A percentile compares a stretch with the other conserved stretches of the same genome.
These are phyloP conservation scores for Pachydiplax longipennis DNA, from an alignment of 2,888 invertebrate genomes.

Conservation along the genomic window DNA sequence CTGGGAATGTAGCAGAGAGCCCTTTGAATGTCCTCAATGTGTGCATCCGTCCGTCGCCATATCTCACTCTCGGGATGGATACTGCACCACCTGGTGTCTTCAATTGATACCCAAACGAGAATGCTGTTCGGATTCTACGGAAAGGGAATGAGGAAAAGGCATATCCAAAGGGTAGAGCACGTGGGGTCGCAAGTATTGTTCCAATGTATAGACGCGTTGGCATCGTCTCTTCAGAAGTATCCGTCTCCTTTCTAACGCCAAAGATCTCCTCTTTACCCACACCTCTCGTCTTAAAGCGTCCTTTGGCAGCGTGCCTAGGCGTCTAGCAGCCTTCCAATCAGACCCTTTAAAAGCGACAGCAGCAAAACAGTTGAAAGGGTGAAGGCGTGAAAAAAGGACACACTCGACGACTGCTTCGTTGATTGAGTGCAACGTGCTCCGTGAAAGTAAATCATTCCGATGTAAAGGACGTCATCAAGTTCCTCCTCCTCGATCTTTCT, in stretches of 20 bases:
- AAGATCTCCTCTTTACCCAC: not conserved
- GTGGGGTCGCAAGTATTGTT: constrained; percentile 2
- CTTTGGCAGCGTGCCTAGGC: constrained; percentile 1
- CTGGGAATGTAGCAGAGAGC: not conserved
- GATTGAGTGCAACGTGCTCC: not conserved
- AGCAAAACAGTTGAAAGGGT: constrained; percentile 7
- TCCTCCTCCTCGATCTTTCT: not conserved
- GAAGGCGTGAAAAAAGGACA: not conserved
- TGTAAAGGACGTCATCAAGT: not conserved
- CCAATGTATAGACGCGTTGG: not conserved
- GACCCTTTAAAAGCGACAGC: constrained; percentile 11
- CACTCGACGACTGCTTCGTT: not conserved
- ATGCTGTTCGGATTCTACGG: not conserved
- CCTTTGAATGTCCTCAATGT: not conserved
- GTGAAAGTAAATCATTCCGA: constrained; percentile 2
- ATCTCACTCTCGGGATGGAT: not conserved
- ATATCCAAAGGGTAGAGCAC: not conserved
- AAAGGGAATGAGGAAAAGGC: not conserved
- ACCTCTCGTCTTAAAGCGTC: not conserved
- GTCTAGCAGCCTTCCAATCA: constrained; percentile 3
- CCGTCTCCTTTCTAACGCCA: not conserved
- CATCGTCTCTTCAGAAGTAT: not conserved
- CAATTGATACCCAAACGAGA: not conserved
- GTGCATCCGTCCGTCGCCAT: not conserved
- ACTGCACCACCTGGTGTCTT: constrained; percentile 1